A percentile compares a stretch with the other conserved stretches of the same genome.
Conservation (phyloP, 2,888 invertebrate species). For the Cheilosia pagana region DNA sequence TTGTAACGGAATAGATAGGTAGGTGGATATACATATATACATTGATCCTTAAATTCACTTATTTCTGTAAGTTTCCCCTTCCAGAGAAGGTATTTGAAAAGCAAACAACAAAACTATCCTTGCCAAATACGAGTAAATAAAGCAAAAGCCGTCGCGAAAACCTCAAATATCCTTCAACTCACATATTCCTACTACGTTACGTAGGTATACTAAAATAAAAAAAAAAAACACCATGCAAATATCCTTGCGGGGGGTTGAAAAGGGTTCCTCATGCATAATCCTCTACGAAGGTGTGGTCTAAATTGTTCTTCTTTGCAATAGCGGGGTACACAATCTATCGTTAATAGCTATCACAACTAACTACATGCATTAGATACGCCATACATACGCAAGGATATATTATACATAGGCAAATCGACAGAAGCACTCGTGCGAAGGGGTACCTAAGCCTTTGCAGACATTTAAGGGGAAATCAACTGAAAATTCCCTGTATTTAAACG, state of each 20-base stretch:
- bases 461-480: constrained; percentile 18
- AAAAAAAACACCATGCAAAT: constrained; percentile 39
- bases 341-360: constrained; percentile 67
- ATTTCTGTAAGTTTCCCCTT: constrained; percentile 63
- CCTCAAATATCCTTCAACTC: constrained; percentile 37
- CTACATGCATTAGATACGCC: constrained; percentile 63
- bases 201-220: neutral
- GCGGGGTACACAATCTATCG: constrained; percentile 51
- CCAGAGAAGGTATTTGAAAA: constrained; percentile 9
- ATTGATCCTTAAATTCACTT: constrained; percentile 65
- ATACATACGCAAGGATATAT: constrained; percentile 41
- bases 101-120: constrained; percentile 28
- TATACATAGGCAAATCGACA: constrained; percentile 22
- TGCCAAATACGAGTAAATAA: constrained; percentile 35
- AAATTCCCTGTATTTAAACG: constrained; percentile 60
- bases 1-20: constrained; percentile 35
- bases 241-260: constrained; percentile 59
- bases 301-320: constrained; percentile 66
- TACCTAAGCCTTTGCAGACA: constrained; percentile 63
- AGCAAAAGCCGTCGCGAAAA: constrained; percentile 68
- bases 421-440: constrained; percentile 27
- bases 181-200: constrained; percentile 14
- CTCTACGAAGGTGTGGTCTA: constrained; percentile 74
- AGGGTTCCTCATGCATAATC: constrained; percentile 70
- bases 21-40: constrained; percentile 18